phyloP scores from a whole-genome alignment of 2,888 invertebrate species.

The Agonopterix subpropinquella region DNA sequence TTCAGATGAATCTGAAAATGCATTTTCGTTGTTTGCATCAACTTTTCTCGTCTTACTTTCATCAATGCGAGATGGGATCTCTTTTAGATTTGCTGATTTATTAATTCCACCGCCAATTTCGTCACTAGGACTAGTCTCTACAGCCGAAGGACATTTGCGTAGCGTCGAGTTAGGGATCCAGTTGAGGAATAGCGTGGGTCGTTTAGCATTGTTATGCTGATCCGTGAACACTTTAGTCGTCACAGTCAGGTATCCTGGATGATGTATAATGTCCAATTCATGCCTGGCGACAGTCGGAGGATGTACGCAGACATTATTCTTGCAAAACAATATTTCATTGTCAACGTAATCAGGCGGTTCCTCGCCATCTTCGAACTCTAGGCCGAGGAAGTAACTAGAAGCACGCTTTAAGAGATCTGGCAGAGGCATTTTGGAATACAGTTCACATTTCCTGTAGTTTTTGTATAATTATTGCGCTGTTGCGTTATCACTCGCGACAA shows the following conservation, averaged over 20 bases:
- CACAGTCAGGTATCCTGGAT: constrained; percentile 94
- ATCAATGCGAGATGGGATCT: constrained; percentile 34
- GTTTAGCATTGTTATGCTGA: constrained; percentile 83
- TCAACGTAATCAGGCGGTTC: constrained; percentile 82
- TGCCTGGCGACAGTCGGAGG: constrained; percentile 90
- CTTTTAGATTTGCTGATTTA: constrained; percentile 40
- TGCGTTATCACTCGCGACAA: constrained; percentile 47
- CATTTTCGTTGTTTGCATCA: constrained; percentile 58
- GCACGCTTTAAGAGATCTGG: constrained; percentile 85
- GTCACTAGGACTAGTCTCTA: constrained; percentile 75
- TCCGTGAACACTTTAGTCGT: constrained; percentile 88
- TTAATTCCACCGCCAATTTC: constrained; percentile 48
- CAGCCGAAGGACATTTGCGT: constrained; percentile 87
- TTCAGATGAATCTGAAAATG: constrained; percentile 72
- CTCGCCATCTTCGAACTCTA: constrained; percentile 77
- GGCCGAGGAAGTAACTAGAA: constrained; percentile 85
- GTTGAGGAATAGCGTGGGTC: constrained; percentile 90
- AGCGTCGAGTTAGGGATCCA: constrained; percentile 97
- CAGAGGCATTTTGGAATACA: constrained; percentile 79
- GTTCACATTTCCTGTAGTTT: constrained; percentile 50
- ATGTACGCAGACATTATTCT: constrained; percentile 98
- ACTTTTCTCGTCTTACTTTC: constrained; percentile 31
- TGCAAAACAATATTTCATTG: constrained; percentile 91
- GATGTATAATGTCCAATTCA: constrained; percentile 89
- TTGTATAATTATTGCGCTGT: constrained; percentile 16